Percentiles rank a stretch among this genome's conserved stretches.
phyloP scores from a whole-genome alignment of 1,140 invertebrate genomes.

The Drosophila ogumai region DNA sequence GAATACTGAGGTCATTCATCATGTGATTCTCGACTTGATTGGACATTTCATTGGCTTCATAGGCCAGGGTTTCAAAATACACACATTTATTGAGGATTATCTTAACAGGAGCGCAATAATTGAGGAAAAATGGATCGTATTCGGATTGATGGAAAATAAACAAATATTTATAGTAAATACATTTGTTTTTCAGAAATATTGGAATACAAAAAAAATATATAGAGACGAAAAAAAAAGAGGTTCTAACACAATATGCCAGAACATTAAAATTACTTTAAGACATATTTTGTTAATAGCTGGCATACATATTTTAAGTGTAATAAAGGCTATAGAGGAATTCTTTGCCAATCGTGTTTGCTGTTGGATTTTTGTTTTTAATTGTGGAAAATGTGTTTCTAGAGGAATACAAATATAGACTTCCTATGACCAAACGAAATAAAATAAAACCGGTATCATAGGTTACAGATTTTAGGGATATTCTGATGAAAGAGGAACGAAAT shows the following conservation, averaged over 20 bases:
- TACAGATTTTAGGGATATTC: background rate
- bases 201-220: background rate
- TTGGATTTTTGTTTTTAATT: too few relatives aligned
- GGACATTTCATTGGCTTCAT: slow-evolving; percentile 50
- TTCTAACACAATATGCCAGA: background rate
- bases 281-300: background rate
- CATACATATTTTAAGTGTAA: too few relatives aligned
- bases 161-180: background rate
- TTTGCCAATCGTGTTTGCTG: too few relatives aligned
- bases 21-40: slow-evolving; percentile 57
- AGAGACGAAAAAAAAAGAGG: background rate
- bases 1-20: slow-evolving; percentile 58
- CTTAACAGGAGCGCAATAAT: slow-evolving; percentile 5
- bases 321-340: too few relatives aligned
- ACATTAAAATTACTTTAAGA: background rate
- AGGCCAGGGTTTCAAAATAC: slow-evolving; percentile 39
- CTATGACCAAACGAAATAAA: background rate
- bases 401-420: too few relatives aligned
- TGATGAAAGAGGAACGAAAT: background rate
- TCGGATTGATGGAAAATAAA: slow-evolving; percentile 12
- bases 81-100: slow-evolving; percentile 33
- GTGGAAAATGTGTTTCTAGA: too few relatives aligned
- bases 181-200: background rate
- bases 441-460: background rate
- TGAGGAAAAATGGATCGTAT: slow-evolving; percentile 6